Evolutionary conservation across 2,113 vertebrate species (phyloP).

Genomic region (Pantherophis guttatus): DNA sequence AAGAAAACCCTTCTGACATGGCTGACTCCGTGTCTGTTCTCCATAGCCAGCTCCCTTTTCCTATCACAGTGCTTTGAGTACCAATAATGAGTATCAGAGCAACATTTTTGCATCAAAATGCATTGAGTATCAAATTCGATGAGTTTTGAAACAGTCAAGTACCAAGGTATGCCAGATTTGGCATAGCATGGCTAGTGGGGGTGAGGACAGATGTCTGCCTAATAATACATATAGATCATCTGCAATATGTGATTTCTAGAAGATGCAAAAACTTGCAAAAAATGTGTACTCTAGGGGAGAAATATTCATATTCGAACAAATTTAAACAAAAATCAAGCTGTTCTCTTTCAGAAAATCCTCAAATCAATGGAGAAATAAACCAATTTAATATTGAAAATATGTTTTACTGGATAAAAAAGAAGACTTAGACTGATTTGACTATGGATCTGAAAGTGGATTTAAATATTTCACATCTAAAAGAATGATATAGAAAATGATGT

Average conservation of each 20-base stretch:
- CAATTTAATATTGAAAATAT: neutral
- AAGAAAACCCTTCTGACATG: no score
- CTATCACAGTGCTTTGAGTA: no score
- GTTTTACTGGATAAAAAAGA: neutral
- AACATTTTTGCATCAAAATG: no score
- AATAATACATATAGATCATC: neutral
- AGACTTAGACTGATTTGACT: neutral
- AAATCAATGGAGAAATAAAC: neutral
- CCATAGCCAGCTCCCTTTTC: no score
- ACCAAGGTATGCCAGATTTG: neutral
- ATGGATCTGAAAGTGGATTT: no score
- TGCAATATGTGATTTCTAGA: neutral
- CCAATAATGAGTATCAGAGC: no score
- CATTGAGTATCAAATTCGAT: no score
- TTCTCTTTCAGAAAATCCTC: neutral
- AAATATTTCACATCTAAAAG: no score
- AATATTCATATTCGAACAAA: neutral
- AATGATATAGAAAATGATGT: no score
- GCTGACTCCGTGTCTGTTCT: no score
- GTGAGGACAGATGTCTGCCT: neutral
- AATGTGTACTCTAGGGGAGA: neutral
- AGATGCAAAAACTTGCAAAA: neutral
- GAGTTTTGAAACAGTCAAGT: no score
- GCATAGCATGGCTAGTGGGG: neutral
- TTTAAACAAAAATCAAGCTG: neutral